These are phyloP conservation scores for Agrotis segetum DNA, from an alignment of 2,888 invertebrate species.

Conservation along the genomic window DNA sequence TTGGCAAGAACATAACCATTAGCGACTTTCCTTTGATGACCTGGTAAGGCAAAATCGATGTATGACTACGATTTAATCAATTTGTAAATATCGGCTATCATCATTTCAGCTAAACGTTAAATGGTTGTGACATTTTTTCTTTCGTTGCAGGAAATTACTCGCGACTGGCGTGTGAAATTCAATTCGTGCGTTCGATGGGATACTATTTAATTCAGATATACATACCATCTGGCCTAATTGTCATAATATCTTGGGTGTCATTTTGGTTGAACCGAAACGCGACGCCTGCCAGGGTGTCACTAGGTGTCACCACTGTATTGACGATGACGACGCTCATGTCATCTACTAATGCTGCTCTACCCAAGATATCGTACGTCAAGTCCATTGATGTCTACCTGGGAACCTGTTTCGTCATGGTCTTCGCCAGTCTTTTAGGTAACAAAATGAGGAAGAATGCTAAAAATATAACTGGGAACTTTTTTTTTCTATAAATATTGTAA, in stretches of 20 bases:
- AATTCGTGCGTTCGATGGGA: constrained; percentile 99
- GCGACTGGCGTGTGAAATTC: constrained; percentile 98
- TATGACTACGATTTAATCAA: constrained; percentile 44
- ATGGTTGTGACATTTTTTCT: constrained; percentile 34
- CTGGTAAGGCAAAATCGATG: constrained; percentile 47
- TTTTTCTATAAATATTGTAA: not conserved
- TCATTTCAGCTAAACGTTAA: not conserved
- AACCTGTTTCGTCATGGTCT: constrained; percentile 99
- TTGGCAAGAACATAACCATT: constrained; percentile 52
- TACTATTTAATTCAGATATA: constrained; percentile 99
- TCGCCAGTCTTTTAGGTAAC: constrained; percentile 98
- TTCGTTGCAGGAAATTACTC: constrained; percentile 96
- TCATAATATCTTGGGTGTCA: constrained; percentile 99
- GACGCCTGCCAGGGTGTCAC: constrained; percentile 97
- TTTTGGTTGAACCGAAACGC: constrained; percentile 99
- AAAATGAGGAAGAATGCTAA: constrained; percentile 42
- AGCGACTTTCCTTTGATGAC: constrained; percentile 53
- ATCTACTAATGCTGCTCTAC: constrained; percentile 98
- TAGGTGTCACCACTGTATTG: constrained; percentile 98
- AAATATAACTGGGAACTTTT: constrained; percentile 8
- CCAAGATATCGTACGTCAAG: constrained; percentile 99
- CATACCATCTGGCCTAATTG: constrained; percentile 98
- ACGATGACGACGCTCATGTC: constrained; percentile 99
- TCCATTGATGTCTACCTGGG: constrained; percentile 99
- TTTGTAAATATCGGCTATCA: constrained; percentile 18